Conservation (phyloP, 2,888 invertebrate species). For the Drosophila prolongata region DNA sequence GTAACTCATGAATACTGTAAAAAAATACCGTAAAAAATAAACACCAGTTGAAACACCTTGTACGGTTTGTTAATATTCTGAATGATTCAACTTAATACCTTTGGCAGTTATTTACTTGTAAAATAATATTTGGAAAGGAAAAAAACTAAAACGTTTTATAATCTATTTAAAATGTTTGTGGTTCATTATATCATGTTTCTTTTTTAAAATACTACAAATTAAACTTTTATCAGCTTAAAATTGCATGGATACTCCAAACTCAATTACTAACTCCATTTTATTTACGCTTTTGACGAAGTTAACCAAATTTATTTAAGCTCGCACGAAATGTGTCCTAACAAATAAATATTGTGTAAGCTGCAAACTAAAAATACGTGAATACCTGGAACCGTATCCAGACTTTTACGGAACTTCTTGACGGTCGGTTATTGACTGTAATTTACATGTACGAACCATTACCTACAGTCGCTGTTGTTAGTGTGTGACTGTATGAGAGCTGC, state of each 20-base stretch:
- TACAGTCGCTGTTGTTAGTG: slow-evolving; percentile 57
- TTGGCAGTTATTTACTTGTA: too few species aligned
- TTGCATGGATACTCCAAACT: too few species aligned
- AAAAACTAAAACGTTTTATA: too few species aligned
- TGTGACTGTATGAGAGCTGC: slow-evolving; percentile 48
- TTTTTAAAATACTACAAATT: too few species aligned
- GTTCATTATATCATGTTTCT: too few species aligned
- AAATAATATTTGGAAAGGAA: too few species aligned
- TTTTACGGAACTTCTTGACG: slow-evolving; percentile 15
- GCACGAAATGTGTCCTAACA: slow-evolving; percentile 21
- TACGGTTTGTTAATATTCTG: not conserved
- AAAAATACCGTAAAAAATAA: not conserved
- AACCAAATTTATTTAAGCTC: slow-evolving; percentile 13
- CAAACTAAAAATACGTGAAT: slow-evolving; percentile 28
- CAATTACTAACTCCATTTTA: not conserved
- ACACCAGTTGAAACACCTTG: not conserved
- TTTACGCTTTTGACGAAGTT: not conserved
- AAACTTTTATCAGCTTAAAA: too few species aligned
- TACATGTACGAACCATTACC: slow-evolving; percentile 58
- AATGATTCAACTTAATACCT: too few species aligned
- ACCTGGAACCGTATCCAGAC: slow-evolving; percentile 30
- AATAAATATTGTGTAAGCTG: slow-evolving; percentile 22
- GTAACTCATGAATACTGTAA: slow-evolving; percentile 10
- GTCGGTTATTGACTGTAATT: slow-evolving; percentile 18
- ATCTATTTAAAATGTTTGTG: too few species aligned